Percentiles rank a stretch among this genome's conserved stretches.
Evolutionary conservation across 2,113 vertebrate genomes (phyloP).

Genomic region (Myotis brandtii): DNA sequence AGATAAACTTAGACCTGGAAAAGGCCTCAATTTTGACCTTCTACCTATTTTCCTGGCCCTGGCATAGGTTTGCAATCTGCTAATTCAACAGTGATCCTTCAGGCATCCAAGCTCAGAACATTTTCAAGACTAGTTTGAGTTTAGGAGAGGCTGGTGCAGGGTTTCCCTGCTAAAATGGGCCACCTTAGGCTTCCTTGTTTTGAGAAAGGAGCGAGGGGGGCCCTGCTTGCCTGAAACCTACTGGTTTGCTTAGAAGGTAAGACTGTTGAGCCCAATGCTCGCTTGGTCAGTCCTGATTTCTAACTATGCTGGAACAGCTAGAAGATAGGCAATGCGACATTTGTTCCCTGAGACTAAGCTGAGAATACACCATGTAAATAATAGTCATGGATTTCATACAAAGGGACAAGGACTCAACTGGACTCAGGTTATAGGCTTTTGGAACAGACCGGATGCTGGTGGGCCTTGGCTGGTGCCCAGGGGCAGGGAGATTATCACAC

Average conservation of each 20-base stretch:
- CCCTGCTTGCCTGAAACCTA: background rate
- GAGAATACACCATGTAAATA: conserved; percentile 3
- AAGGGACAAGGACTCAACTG: conserved; percentile 34
- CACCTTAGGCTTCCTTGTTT: background rate
- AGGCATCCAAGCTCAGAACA: background rate
- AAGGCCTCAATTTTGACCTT: conserved; percentile 58
- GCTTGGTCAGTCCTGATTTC: background rate
- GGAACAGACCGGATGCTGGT: background rate
- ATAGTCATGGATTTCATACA: background rate
- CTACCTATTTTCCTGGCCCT: conserved; percentile 73
- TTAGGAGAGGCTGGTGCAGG: background rate
- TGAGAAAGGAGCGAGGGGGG: background rate
- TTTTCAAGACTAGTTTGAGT: background rate
- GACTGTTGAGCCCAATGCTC: background rate
- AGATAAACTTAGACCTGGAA: background rate
- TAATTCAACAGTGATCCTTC: background rate
- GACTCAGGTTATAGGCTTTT: background rate
- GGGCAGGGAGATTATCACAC: background rate
- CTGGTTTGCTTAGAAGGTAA: background rate
- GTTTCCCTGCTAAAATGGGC: background rate
- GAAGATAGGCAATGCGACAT: background rate
- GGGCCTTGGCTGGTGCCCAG: background rate
- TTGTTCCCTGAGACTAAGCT: background rate
- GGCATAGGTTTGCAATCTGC: conserved; percentile 10
- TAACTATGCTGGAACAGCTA: background rate